Conservation (phyloP, 2,888 invertebrate genomes). For the Macrostomum cliftonense region DNA sequence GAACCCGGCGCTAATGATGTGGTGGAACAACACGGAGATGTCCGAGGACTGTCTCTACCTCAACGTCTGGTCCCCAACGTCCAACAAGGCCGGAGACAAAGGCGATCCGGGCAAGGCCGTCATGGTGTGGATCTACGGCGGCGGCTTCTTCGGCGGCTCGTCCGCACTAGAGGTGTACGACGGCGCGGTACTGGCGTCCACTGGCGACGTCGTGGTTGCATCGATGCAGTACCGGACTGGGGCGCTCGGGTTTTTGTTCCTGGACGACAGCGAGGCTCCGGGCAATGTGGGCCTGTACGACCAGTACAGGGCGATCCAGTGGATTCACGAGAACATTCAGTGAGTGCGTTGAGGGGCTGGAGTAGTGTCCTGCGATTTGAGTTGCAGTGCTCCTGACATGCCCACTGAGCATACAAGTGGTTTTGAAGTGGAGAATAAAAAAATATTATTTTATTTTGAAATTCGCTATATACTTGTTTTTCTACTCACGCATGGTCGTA, state of each 20-base stretch:
- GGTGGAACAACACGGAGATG: constrained; percentile 83
- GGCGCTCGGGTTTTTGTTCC: constrained; percentile 14
- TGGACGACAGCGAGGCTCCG: constrained; percentile 10
- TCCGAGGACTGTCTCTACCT: constrained; percentile 86
- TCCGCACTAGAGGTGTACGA: constrained; percentile 48
- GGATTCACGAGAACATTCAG: constrained; percentile 38
- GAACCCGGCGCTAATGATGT: constrained; percentile 45
- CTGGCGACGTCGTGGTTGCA: constrained; percentile 35
- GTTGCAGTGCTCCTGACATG: no score
- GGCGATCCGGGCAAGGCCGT: constrained; percentile 41
- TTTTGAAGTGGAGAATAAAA: no score
- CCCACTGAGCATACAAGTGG: no score
- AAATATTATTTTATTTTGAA: no score
- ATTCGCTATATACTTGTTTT: no score
- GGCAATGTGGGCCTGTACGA: constrained; percentile 15
- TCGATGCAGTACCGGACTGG: constrained; percentile 15
- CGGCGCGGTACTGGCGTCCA: constrained; percentile 55
- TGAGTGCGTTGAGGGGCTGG: no score
- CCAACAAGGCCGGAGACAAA: constrained; percentile 5
- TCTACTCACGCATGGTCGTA: no score
- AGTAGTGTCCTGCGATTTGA: no score
- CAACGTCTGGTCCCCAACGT: constrained; percentile 72
- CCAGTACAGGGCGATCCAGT: constrained; percentile 13
- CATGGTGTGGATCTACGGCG: constrained; percentile 79
- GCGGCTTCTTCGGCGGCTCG: constrained; percentile 78